Conservation (phyloP, 2,797 vertebrate species). For the Limnodromus scolopaceus region DNA sequence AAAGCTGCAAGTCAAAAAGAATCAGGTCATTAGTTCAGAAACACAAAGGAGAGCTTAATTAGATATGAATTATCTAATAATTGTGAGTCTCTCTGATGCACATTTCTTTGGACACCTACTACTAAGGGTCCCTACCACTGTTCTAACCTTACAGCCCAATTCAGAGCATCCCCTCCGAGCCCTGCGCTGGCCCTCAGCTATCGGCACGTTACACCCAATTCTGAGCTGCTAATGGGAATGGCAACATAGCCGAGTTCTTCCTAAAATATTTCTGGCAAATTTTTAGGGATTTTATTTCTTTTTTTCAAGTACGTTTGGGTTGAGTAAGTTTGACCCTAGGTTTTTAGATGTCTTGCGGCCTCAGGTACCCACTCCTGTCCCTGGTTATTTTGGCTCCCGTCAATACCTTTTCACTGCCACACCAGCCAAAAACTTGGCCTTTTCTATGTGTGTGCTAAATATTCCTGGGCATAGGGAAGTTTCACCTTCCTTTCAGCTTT, state of each 20-base stretch:
- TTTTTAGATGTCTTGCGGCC: not conserved
- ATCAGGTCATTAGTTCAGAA: conserved; percentile 14
- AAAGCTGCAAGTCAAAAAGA: not conserved
- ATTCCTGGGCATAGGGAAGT: not conserved
- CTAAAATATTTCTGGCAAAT: not conserved
- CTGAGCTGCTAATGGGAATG: not conserved
- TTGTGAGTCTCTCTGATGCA: not conserved
- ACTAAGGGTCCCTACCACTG: not conserved
- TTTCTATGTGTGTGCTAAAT: not conserved
- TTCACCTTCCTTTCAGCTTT: not conserved
- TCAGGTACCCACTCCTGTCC: not conserved
- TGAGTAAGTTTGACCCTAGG: not conserved
- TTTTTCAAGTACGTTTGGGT: not conserved
- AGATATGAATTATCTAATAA: conserved; percentile 10
- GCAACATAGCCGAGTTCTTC: not conserved
- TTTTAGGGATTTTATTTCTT: not conserved
- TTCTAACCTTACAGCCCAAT: not conserved
- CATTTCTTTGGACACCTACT: not conserved
- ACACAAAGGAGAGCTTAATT: not conserved
- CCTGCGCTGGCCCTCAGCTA: not conserved
- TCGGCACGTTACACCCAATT: not conserved
- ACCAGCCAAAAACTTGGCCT: not conserved
- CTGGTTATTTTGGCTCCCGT: not conserved
- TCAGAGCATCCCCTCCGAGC: not conserved
- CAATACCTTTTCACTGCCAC: not conserved